phyloP scores from a whole-genome alignment of 2,888 invertebrate genomes.

The Chymomyza procnemis region DNA sequence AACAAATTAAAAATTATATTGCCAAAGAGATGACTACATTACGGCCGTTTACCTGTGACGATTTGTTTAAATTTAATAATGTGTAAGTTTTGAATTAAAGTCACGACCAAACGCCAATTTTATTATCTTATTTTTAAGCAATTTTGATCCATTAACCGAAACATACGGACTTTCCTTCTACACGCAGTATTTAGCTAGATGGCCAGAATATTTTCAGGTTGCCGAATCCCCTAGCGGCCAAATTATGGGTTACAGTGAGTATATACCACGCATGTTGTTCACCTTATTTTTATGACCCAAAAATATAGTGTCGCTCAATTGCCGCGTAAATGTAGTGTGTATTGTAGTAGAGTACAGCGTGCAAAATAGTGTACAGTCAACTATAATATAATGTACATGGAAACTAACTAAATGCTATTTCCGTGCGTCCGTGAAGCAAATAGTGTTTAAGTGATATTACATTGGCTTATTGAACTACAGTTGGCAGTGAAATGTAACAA shows the following conservation, averaged over 20 bases:
- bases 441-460: too few relatives aligned
- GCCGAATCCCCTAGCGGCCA: constrained; percentile 97
- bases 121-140: constrained; percentile 81
- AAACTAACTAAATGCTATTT: too few relatives aligned
- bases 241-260: constrained; percentile 99
- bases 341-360: too few relatives aligned
- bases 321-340: too few relatives aligned
- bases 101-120: background rate
- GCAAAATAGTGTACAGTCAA: too few relatives aligned
- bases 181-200: constrained; percentile 97
- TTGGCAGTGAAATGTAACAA: too few relatives aligned
- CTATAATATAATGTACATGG: too few relatives aligned
- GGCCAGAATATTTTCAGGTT: constrained; percentile 98
- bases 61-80: constrained; percentile 96
- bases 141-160: constrained; percentile 97
- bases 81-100: constrained; percentile 84
- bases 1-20: background rate
- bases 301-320: too few relatives aligned
- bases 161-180: constrained; percentile 97
- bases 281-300: background rate
- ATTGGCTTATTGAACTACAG: too few relatives aligned
- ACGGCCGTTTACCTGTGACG: constrained; percentile 94
- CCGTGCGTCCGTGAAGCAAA: too few relatives aligned
- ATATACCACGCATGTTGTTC: too few relatives aligned
- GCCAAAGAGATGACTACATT: constrained; percentile 89